A percentile compares a stretch with the other conserved stretches of the same genome.
These are phyloP conservation scores for Aspidiotus destructor DNA, from an alignment of 2,888 invertebrate genomes.

Conservation along the genomic window DNA sequence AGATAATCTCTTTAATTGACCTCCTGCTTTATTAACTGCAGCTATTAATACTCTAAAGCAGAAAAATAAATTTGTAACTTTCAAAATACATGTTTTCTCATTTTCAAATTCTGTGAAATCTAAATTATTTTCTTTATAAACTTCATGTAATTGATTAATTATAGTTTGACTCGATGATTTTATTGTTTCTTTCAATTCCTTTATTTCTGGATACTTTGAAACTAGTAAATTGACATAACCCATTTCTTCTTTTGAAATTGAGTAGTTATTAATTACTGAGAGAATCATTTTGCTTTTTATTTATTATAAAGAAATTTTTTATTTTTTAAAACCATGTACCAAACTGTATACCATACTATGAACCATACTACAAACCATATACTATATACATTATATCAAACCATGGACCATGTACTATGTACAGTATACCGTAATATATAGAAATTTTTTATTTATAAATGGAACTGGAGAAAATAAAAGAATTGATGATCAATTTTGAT, in stretches of 20 bases:
- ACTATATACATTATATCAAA: not conserved
- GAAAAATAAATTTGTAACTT: slow-evolving; percentile 1
- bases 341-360: not conserved
- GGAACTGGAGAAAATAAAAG: slow-evolving; percentile 4
- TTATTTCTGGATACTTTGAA: not conserved
- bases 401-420: slow-evolving; percentile 7
- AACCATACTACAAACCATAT: not conserved
- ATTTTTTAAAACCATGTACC: slow-evolving; percentile 1
- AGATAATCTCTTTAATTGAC: slow-evolving; percentile 4
- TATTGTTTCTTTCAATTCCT: not conserved
- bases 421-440: slow-evolving; percentile 2
- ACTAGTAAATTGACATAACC: slow-evolving; percentile 1
- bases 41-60: slow-evolving; percentile 4
- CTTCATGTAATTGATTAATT: slow-evolving; percentile 4
- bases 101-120: slow-evolving; percentile 2
- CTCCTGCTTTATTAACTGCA: slow-evolving; percentile 4
- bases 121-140: slow-evolving; percentile 1
- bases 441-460: slow-evolving; percentile 3
- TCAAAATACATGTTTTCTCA: slow-evolving; percentile 4
- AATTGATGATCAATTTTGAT: slow-evolving; percentile 4
- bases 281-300: not conserved
- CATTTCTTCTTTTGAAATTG: slow-evolving; percentile 4
- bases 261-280: slow-evolving; percentile 4
- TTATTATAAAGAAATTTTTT: slow-evolving; percentile 1
- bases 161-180: slow-evolving; percentile 2